These are phyloP conservation scores for Drosophila nikananu DNA, from an alignment of 1,140 invertebrate species.

Conservation along the genomic window DNA sequence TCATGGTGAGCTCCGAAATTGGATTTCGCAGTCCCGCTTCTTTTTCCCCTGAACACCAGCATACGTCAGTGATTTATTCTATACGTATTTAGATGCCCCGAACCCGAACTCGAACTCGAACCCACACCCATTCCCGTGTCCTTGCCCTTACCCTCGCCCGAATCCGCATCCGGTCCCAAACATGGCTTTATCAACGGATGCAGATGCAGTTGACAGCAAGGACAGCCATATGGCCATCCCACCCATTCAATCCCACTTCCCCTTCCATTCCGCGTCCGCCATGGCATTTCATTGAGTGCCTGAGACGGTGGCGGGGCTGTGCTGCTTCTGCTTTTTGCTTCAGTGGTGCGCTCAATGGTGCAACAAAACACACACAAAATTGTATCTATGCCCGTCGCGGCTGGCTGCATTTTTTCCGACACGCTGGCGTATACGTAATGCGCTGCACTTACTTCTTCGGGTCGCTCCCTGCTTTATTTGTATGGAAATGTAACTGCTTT, in stretches of 20 bases:
- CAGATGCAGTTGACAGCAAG: constrained; percentile 77
- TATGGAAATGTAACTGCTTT: constrained; percentile 49
- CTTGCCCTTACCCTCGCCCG: constrained; percentile 6
- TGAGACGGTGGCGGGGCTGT: constrained; percentile 28
- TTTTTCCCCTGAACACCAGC: constrained; percentile 21
- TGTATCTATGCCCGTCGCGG: constrained; percentile 53
- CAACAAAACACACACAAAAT: constrained; percentile 76
- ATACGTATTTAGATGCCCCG: constrained; percentile 51
- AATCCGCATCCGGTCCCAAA: constrained; percentile 22
- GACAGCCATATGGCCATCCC: constrained; percentile 37
- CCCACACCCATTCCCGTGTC: constrained; percentile 10
- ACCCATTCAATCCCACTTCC: neutral
- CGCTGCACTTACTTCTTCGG: constrained; percentile 45
- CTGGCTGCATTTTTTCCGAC: constrained; percentile 52
- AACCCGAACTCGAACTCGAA: constrained; percentile 8
- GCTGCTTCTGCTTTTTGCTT: constrained; percentile 61
- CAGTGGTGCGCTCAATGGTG: constrained; percentile 78
- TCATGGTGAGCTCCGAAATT: constrained; percentile 58
- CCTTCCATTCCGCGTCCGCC: constrained; percentile 12
- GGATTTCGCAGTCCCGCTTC: constrained; percentile 55
- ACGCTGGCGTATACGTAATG: constrained; percentile 64
- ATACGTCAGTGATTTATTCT: constrained; percentile 73
- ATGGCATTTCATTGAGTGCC: constrained; percentile 67
- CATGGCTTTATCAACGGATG: constrained; percentile 79
- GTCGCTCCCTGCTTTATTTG: constrained; percentile 33